phyloP scores from a whole-genome alignment of 64 coral and sea anemone species.

The Catalaphyllia jardinei region DNA sequence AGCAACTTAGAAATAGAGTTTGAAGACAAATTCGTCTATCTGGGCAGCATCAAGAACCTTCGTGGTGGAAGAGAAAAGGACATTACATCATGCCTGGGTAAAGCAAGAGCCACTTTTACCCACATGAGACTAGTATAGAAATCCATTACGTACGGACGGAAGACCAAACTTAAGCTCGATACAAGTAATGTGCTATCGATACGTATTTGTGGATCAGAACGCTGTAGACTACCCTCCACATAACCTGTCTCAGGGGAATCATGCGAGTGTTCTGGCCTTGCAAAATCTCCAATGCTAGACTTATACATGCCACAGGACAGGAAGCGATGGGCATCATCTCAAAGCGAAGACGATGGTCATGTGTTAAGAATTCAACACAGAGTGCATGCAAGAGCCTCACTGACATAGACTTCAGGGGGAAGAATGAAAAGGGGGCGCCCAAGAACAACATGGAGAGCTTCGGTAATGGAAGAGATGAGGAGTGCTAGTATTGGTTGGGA shows the following conservation, averaged over 20 bases:
- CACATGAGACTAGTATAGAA: neutral
- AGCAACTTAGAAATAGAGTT: neutral
- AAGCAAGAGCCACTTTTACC: neutral
- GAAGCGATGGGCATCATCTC: neutral
- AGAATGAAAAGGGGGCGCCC: neutral
- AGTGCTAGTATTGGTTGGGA: too few relatives aligned
- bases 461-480: neutral
- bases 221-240: constrained; percentile 36
- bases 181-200: constrained; percentile 41
- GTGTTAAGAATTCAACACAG: neutral
- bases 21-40: neutral
- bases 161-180: constrained; percentile 20
- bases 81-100: neutral
- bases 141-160: neutral
- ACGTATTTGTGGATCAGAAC: constrained; percentile 22
- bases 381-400: neutral
- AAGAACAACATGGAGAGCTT: neutral
- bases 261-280: neutral
- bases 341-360: neutral
- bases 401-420: neutral
- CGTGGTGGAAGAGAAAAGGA: too few relatives aligned
- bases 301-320: neutral
- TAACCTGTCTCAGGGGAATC: constrained; percentile 30
- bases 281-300: neutral
- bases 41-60: too few relatives aligned